Conservation (phyloP, 2,113 vertebrate species). For the Neolamprologus hecqui region DNA sequence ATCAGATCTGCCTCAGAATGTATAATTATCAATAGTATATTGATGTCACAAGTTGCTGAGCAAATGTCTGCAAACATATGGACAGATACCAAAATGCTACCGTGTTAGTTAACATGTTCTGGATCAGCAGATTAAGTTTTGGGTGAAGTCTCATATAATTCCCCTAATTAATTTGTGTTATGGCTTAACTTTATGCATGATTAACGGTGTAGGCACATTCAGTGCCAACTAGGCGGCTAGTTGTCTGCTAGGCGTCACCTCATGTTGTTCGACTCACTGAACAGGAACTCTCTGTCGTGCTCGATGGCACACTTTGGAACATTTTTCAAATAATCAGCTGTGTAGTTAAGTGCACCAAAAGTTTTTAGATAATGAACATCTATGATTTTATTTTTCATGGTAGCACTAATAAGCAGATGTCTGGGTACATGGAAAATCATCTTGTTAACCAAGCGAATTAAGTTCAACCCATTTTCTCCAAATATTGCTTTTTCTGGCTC, state of each 20-base stretch:
- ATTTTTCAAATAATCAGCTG: neutral
- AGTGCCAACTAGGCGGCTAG: neutral
- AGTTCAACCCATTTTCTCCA: neutral
- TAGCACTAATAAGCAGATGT: neutral
- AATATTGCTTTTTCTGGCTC: neutral
- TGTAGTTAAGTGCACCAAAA: neutral
- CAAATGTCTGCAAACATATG: neutral
- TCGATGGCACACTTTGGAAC: neutral
- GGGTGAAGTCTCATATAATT: neutral
- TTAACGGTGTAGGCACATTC: neutral
- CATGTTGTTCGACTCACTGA: neutral
- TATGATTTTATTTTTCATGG: neutral
- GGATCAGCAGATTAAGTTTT: neutral
- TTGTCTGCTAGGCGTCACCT: neutral
- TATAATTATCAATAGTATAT: neutral
- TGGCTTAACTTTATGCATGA: neutral
- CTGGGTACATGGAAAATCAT: neutral
- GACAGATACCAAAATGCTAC: neutral
- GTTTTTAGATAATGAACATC: neutral
- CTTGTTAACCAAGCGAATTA: neutral
- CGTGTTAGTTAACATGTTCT: neutral
- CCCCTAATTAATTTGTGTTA: neutral
- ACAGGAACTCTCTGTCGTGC: neutral
- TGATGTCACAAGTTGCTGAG: neutral
- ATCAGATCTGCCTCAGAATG: neutral